A percentile compares a stretch with the other conserved stretches of the same genome.
Conservation (phyloP, 2,113 vertebrate species). For the Cathartes aura region DNA sequence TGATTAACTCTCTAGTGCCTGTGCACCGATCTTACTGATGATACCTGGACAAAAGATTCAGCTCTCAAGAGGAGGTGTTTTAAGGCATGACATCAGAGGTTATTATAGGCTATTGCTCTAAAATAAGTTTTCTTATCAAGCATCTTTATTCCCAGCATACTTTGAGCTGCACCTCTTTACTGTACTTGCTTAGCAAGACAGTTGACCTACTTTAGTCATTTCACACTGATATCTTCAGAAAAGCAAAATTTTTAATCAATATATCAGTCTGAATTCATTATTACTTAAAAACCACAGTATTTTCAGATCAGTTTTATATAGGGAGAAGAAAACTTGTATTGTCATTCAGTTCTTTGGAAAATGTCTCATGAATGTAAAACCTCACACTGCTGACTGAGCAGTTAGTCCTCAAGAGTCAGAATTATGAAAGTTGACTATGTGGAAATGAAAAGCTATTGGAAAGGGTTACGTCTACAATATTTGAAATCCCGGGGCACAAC, state of each 20-base stretch:
- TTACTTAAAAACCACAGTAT: background rate
- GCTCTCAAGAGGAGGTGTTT: background rate
- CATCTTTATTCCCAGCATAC: background rate
- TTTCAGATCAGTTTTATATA: background rate
- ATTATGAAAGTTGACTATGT: background rate
- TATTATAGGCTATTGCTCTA: background rate
- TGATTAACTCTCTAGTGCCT: background rate
- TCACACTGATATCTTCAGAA: background rate
- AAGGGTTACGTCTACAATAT: background rate
- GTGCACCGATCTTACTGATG: background rate
- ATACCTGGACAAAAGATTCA: background rate
- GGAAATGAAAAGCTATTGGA: background rate
- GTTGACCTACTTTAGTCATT: background rate
- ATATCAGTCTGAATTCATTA: background rate
- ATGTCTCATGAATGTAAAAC: background rate
- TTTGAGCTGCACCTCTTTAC: background rate
- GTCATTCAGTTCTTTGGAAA: background rate
- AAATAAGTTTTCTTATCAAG: background rate
- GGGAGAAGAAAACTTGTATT: background rate
- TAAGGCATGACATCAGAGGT: background rate
- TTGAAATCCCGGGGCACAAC: background rate
- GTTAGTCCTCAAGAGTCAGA: background rate
- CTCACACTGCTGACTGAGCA: background rate
- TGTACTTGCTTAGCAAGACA: background rate
- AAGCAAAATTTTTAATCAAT: background rate